Evolutionary conservation across 2,113 vertebrate species (phyloP), one percentile per base, ranked within the genome.

Genomic region (Sarotherodon lohbergeri): DNA sequence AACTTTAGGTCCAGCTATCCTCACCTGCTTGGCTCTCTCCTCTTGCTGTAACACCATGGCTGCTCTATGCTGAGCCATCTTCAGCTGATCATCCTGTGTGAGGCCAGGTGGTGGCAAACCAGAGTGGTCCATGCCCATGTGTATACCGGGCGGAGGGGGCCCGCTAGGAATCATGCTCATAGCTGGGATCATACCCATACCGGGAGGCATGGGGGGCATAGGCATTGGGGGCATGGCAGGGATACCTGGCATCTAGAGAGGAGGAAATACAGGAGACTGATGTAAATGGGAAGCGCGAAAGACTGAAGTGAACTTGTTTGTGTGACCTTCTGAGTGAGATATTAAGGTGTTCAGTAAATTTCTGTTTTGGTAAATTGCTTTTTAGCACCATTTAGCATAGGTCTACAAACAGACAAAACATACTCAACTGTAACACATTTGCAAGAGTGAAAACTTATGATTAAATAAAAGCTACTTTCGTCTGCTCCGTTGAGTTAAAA

Each of bases 11-110:
- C 12, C 7, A 16, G 10, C 13, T 34, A 3, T 78, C 16, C 50
- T 61, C 54, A 93, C 90, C 93, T 95, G 92, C 83, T 96, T 95
- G 85, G 94, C 96, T 1, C 96, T 91, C 71, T 97, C 97, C 88
- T 98, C 97, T 32, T 97, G 97, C 91, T 97, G 97, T 80, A 98
- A 90, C 88, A 98, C 89, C 94, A 98, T 96, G 19, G 97, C 97
- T 0, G 97, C 97, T 84, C 97, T 96, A 80, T 98, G 97, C 94
- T 98, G 97, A 1, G 88, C 97, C 93, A 98, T 96, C 94, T 98
- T 97, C 88, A 98, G 94, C 22, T 97, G 96, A 13, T 97, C 97
- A 0, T 98, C 97, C 83, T 97, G 97, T 0, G 95, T 95, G 81
- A 98, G 80, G 52, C 96, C 96, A 0, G 97, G 96, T 0, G 97